Evolutionary conservation across 2,888 invertebrate species (phyloP), one percentile per base, ranked within the genome.

Genomic region (Ischnura elegans): DNA sequence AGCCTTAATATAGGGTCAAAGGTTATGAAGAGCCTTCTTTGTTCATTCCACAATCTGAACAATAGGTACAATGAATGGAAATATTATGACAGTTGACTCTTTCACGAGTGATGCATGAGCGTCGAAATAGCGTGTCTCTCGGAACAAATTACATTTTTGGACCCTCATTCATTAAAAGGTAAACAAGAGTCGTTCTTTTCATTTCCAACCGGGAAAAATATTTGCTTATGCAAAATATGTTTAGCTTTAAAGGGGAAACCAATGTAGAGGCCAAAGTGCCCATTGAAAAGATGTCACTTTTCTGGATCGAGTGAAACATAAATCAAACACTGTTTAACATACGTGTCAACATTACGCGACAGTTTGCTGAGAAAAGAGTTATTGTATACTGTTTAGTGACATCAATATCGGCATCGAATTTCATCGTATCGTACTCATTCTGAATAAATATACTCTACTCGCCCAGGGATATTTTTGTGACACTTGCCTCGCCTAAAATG

Each of bases 201-300:
- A n/a, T 25, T 86, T 8, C 25, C n/a, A 86, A n/a, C n/a, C 5
- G 45, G 46, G 45, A 8, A n/a, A 46, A 86, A 86, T 86, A 36
- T 86, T 45, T 85, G 43, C 43, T 85, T 45, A 86, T 86, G 86
- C 10, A 76, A 76, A 76, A 8, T 76, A 13, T 76, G 76, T 61
- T 25, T 61, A 2, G 61, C n/a, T 61, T n/a, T n/a, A 2, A n/a
- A 61, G 61, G 25, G n/a, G 61, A 25, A 13, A 61, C n/a, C n/a
- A 4, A 61, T 10, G 8, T n/a, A 76, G 76, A 36, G 29, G 76
- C 36, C 76, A 76, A 76, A 76, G 36, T 25, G 76, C 10, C 5
- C 13, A 76, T 76, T 4, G 16, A 76, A 76, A 76, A 76, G 76
- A 76, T 16, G 36, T 36, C 36, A 76, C 13, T 21, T 61, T 6